Evolutionary conservation across 2,113 vertebrate species (phyloP).

Genomic region (Scomber japonicus): DNA sequence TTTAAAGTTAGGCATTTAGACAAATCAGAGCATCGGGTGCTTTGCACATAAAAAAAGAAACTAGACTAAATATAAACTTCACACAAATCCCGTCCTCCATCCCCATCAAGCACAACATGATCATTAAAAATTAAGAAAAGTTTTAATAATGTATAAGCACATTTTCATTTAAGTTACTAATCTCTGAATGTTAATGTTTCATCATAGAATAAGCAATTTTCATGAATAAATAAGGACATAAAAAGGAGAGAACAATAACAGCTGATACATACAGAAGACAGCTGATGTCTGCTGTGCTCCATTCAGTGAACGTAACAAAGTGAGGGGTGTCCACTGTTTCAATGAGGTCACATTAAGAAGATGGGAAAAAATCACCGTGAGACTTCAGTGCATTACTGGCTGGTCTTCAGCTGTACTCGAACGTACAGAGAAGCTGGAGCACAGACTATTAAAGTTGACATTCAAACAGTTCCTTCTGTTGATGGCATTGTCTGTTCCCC

Average conservation of each 20-base stretch:
- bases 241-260: slow-evolving; percentile 38
- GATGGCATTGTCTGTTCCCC: slow-evolving; percentile 69
- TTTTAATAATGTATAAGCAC: slow-evolving; percentile 39
- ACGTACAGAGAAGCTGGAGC: slow-evolving; percentile 58
- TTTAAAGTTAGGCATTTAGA: slow-evolving; percentile 63
- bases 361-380: slow-evolving; percentile 36
- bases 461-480: slow-evolving; percentile 68
- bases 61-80: slow-evolving; percentile 11
- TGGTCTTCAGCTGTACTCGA: slow-evolving; percentile 54
- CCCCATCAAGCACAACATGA: slow-evolving; percentile 31
- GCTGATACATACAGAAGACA: slow-evolving; percentile 25
- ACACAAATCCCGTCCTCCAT: slow-evolving; percentile 37
- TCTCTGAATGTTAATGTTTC: slow-evolving; percentile 69
- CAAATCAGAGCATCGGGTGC: slow-evolving; percentile 50
- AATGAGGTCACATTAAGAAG: slow-evolving; percentile 66
- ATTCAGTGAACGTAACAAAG: slow-evolving; percentile 45
- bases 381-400: slow-evolving; percentile 72
- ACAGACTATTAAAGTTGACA: slow-evolving; percentile 65
- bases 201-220: slow-evolving; percentile 57
- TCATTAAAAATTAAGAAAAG: slow-evolving; percentile 30
- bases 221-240: slow-evolving; percentile 80
- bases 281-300: slow-evolving; percentile 46
- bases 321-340: slow-evolving; percentile 44
- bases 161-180: slow-evolving; percentile 70
- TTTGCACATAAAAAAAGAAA: slow-evolving; percentile 41